phyloP scores from a whole-genome alignment of 2,888 invertebrate genomes.

The Eurois occulta region DNA sequence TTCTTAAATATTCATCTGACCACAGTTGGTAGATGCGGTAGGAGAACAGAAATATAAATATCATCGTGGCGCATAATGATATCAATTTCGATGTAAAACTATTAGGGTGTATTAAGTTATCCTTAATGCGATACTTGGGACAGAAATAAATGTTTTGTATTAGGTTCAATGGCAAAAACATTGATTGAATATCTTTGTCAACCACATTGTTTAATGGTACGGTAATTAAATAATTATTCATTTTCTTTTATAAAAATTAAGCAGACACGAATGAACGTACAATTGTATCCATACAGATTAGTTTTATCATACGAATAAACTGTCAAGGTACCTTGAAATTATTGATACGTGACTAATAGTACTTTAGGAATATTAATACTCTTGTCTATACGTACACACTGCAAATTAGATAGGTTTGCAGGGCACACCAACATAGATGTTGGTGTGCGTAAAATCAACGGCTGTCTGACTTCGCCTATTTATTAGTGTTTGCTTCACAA shows the following conservation, averaged over 20 bases:
- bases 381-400: too few species aligned
- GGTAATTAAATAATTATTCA: not conserved
- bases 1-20: not conserved
- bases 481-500: too few species aligned
- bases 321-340: not conserved
- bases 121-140: conserved; percentile 50
- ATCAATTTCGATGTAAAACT: not conserved
- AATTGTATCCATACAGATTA: not conserved
- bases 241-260: not conserved
- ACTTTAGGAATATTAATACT: not conserved
- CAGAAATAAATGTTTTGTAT: conserved; percentile 38
- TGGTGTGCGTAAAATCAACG: too few species aligned
- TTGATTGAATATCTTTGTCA: conserved; percentile 49
- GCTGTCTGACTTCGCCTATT: too few species aligned
- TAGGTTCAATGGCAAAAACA: conserved; percentile 49
- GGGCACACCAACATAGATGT: too few species aligned
- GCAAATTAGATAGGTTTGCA: too few species aligned
- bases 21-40: not conserved
- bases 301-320: not conserved
- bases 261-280: not conserved
- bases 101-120: conserved; percentile 46
- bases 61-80: not conserved
- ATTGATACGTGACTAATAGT: not conserved
- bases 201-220: conserved; percentile 2
- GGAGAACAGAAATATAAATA: not conserved